phyloP scores from a whole-genome alignment of 2,888 invertebrate species.

The Sialis lutaria region DNA sequence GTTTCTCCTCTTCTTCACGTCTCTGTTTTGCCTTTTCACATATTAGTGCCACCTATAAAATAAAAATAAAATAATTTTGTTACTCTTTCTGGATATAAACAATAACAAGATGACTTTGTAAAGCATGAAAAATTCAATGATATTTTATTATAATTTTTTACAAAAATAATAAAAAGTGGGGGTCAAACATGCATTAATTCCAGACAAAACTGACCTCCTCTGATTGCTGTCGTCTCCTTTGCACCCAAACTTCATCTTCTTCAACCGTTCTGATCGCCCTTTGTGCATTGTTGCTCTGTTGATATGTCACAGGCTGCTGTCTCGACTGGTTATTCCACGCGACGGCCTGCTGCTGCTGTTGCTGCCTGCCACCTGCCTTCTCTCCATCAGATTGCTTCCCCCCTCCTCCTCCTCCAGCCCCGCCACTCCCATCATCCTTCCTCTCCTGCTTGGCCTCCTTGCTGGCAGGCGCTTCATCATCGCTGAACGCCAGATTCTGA shows the following conservation, averaged over 20 bases:
- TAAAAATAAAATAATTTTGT: too few relatives aligned
- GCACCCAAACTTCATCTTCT: slow-evolving; percentile 52
- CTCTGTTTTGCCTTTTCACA: slow-evolving; percentile 71
- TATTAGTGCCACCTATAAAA: slow-evolving; percentile 34
- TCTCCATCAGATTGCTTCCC: slow-evolving; percentile 16
- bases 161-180: too few relatives aligned
- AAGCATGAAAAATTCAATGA: too few relatives aligned
- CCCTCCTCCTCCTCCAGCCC: slow-evolving; percentile 10
- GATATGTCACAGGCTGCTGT: slow-evolving; percentile 22
- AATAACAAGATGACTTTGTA: too few relatives aligned
- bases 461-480: slow-evolving; percentile 52
- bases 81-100: too few relatives aligned
- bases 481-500: slow-evolving; percentile 86
- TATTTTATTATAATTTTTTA: too few relatives aligned
- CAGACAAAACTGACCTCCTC: slow-evolving; percentile 42
- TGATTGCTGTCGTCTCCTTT: slow-evolving; percentile 46
- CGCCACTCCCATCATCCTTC: slow-evolving; percentile 17
- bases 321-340: slow-evolving; percentile 10
- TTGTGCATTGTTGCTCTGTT: slow-evolving; percentile 16
- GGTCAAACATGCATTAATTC: too few relatives aligned
- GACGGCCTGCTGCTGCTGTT: slow-evolving; percentile 14
- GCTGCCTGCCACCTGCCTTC: slow-evolving; percentile 13
- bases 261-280: slow-evolving; percentile 19
- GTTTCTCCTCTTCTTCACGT: slow-evolving; percentile 78
- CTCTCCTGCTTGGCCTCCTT: slow-evolving; percentile 68